A percentile compares a stretch with the other conserved stretches of the same genome.
Conservation (phyloP, 2,113 vertebrate species). For the Anser brachyrhynchus region DNA sequence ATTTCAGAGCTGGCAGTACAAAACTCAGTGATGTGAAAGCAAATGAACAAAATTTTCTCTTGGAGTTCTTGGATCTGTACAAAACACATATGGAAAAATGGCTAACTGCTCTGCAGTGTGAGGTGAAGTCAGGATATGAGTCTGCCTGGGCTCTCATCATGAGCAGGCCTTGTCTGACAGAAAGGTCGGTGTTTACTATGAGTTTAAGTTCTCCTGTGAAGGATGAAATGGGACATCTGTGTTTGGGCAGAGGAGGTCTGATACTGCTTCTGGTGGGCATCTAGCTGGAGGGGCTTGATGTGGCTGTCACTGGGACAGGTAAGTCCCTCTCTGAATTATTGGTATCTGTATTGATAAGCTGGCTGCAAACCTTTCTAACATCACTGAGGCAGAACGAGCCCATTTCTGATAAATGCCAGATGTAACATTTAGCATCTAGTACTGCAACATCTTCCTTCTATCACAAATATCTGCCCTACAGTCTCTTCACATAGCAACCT, state of each 20-base stretch:
- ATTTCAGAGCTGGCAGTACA: neutral
- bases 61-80: neutral
- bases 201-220: neutral
- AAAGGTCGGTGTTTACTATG: neutral
- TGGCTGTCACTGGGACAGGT: fast-evolving
- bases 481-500: fast-evolving
- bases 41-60: neutral
- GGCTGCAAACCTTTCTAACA: neutral
- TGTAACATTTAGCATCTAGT: neutral
- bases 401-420: neutral
- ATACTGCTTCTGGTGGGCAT: fast-evolving
- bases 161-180: neutral
- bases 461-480: neutral
- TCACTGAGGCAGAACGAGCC: neutral
- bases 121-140: neutral
- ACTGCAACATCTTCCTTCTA: fast-evolving
- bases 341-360: neutral
- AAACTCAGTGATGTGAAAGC: neutral
- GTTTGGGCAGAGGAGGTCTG: neutral
- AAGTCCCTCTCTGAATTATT: no score
- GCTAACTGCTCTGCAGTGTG: neutral
- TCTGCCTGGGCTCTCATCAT: neutral
- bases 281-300: fast-evolving
- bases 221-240: neutral
- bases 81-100: fast-evolving